Base-by-base conservation (phyloP, 2,113 vertebrate species). In the Labeo rohita region DNA sequence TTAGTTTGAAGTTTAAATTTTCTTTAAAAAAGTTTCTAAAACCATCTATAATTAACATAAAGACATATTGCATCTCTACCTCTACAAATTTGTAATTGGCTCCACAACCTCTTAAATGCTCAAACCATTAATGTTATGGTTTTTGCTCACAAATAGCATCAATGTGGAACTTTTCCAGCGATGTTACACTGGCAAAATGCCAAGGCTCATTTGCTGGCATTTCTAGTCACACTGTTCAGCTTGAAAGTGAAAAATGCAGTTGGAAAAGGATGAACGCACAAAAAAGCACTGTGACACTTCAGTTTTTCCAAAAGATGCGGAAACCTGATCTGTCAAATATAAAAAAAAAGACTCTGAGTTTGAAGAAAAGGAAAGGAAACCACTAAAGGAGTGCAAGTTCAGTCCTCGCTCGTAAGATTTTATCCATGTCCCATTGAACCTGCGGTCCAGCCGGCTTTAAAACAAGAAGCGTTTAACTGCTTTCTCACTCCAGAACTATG, bases 381-480 rank as follows among this genome's bases (percentile, higher is more conserved):
- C 52, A 49, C 84, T 54, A n/a, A 56, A 85, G 45, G 50, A 21
- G 61, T 18, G 81, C 61, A 65, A 12, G 11, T 34, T 50, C 80
- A 45, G 47, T 70, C 23, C 61, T 68, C 6, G 10, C 66, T 73
- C 68, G 21, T 83, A 73, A 83, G 81, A 73, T 82, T 66, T 76
- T 66, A 50, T 50, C 78, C 68, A 76, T 65, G 52, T 85, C 72
- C 84, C 21, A 76, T 74, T 72, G 59, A 78, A 70, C 54, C 80
- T 87, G 78, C 36, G 82, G 73, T 85, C 68, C 54, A 84, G 47
- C 36, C 61, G 4, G 61, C 75, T 83, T 78, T 23, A 72, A 84
- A 77, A 73, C 74, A 45, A 66, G 85, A 18, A 68, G 75, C 86
- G 28, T 28, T 82, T 70, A 80, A 73, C 85, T 59, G 21, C 34